Evolutionary conservation across 2,113 vertebrate genomes (phyloP), one percentile per base, ranked within the genome.

Genomic region (Brachyhypopomus occidentalis): DNA sequence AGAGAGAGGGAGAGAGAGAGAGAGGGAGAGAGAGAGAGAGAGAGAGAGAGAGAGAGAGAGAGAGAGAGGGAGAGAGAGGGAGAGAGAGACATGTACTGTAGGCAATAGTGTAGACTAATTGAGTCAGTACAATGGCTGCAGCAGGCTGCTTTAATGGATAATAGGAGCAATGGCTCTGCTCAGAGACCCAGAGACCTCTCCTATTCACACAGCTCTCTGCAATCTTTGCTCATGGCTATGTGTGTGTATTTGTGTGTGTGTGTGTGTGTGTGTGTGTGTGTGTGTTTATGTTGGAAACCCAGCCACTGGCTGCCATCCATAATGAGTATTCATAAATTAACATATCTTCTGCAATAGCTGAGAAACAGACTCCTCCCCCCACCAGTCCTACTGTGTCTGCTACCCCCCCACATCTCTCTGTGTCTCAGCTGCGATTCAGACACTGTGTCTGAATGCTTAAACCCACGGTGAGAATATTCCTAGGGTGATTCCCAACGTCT

Each of bases 111-210:
- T 63, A 59, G 34, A 52, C 19, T 71, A 77, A 25, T 67, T 4
- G 75, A 70, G 5, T 75, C 62, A 27, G 75, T 59, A 67, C 76
- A 72, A 80, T 73, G 63, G 78, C 41, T 80, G n/a, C 62, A 78
- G 27, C 56, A 75, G 71, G 25, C 55, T 83, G 77, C 8, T 77
- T 73, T 82, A 83, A 83, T 77, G 19, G 59, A 79, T 72, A 67
- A 77, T 48, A 78, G 75, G 60, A 67, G 69, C 79, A 69, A 12
- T 69, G 63, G 58, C 66, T 77, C 80, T 75, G 80, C 59, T 55
- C 59, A 69, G 75, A 72, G 75, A 81, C 69, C 58, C 55, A 38
- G 77, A 64, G 84, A 82, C 72, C 19, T 72, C 83, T 38, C 76
- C 66, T 76, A 80, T 82, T 82, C 67, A 86, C 71, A 63, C 14